Base-by-base conservation (phyloP, 2,797 vertebrate species). In the Sebastes alutus region DNA sequence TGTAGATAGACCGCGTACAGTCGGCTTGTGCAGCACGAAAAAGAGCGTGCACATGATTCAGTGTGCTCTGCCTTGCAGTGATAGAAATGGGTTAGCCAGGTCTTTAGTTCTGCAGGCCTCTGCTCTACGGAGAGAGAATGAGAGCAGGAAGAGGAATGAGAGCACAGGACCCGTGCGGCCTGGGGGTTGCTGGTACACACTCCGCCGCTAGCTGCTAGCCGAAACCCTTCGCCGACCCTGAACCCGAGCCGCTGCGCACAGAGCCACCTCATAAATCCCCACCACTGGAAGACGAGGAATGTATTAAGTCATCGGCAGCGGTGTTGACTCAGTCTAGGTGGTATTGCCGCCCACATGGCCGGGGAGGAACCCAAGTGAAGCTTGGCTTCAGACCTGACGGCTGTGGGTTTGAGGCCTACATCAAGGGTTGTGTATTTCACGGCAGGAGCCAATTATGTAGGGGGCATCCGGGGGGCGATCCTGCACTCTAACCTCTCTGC, bases 311-410 rank as follows among this genome's bases (percentile, higher is more conserved):
- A 85, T 75, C 75, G 54, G 81, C 73, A 65, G 81, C 1, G 6
- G 58, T 85, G 87, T 92, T 89, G 90, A 91, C 87, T 91, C 88
- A 78, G 75, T 82, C 82, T 90, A 90, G 90, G 90, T 92, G 90
- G 92, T 80, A 91, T 49, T 69, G 70, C 89, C 49, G 87, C 86
- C 87, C 91, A 90, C 88, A 78, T 3, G 42, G 87, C 75, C 16
- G 38, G 72, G 55, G 72, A 87, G 74, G 65, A 79, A 81, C 78
- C 83, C 54, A 30, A 91, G 75, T 58, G 64, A 84, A 91, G 87
- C 81, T 85, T 89, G 89, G 91, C 84, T 64, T 67, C 49, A 60
- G 82, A 90, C 84, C 89, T 88, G 81, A 89, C 61, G 84, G 64
- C 80, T 91, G 91, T 75, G 88, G 89, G 80, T 93, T 87, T 87